Evolutionary conservation across 2,888 invertebrate genomes (phyloP).

Genomic region (Villa cingulata): DNA sequence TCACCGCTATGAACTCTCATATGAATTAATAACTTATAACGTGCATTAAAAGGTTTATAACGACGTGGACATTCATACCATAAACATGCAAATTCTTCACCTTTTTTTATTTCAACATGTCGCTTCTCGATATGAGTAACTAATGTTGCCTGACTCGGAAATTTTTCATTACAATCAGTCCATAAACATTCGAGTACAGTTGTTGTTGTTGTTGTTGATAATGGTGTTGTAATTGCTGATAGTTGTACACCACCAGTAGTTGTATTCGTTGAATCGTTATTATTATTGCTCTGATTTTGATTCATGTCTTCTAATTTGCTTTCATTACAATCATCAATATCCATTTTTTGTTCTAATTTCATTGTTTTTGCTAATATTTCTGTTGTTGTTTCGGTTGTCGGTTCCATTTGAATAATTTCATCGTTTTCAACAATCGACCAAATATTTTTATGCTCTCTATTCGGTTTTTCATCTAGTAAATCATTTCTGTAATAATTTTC

Average conservation of each 20-base stretch:
- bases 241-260: conserved; percentile 10
- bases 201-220: conserved; percentile 8
- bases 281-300: too few relatives aligned
- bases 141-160: conserved; percentile 63
- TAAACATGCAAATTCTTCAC: conserved; percentile 82
- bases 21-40: conserved; percentile 92
- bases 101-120: conserved; percentile 76
- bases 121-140: conserved; percentile 73
- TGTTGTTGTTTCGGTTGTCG: not conserved
- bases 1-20: conserved; percentile 97
- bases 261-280: conserved; percentile 5
- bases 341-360: not conserved
- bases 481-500: conserved; percentile 28
- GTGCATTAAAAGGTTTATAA: conserved; percentile 87
- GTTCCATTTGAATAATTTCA: conserved; percentile 15
- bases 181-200: conserved; percentile 52
- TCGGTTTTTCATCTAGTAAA: conserved; percentile 23
- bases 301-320: too few relatives aligned
- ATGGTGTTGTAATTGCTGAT: conserved; percentile 11
- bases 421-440: conserved; percentile 33
- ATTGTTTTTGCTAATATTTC: conserved; percentile 8
- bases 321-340: not conserved
- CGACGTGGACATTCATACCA: conserved; percentile 88
- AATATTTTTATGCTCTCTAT: conserved; percentile 34
- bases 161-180: conserved; percentile 71